Evolutionary conservation across 2,888 invertebrate species (phyloP), one percentile per base, ranked within the genome.

Genomic region (Laspeyria flexula): DNA sequence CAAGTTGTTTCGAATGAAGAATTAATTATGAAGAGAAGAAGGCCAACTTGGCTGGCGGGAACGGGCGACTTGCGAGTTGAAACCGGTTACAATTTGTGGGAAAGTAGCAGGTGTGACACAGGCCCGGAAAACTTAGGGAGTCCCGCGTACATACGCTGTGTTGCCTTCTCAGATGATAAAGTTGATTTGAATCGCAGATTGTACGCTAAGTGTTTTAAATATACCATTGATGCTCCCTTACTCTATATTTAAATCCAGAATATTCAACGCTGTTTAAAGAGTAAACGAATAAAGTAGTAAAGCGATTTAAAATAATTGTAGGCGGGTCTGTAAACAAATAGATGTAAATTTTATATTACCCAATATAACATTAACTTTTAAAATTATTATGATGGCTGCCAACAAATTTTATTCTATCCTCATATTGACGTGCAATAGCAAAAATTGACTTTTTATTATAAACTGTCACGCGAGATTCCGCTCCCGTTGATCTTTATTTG

Each of bases 121-220:
- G 75, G 74, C 78, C 72, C 75, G 82, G 78, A 76, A 80, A 89
- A 89, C 86, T 89, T 88, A 77, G 77, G 68, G 72, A 66, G 60
- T 73, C 74, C 62, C 71, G 68, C 70, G 75, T 81, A 84, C 87
- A 88, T 77, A 89, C 88, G 86, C 80, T 85, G 87, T 89, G 90
- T 90, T 88, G 88, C 89, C 87, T 86, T 85, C 86, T 77, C 82
- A 75, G 84, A 85, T 89, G 85, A 88, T 86, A 84, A 90, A 90
- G 83, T 90, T 86, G 83, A 90, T 90, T 90, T 90, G 88, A 88
- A 90, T 88, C 87, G 77, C 88, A 89, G 88, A 90, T 91, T 88
- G 81, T 77, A 81, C 47, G 47, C 45, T 55, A 55, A 71, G 77
- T 82, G 80, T 83, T 85, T 80, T 80, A 76, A 72, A 70, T 60